Conservation (phyloP, 2,888 invertebrate genomes). For the Drosophila kuntzei region DNA sequence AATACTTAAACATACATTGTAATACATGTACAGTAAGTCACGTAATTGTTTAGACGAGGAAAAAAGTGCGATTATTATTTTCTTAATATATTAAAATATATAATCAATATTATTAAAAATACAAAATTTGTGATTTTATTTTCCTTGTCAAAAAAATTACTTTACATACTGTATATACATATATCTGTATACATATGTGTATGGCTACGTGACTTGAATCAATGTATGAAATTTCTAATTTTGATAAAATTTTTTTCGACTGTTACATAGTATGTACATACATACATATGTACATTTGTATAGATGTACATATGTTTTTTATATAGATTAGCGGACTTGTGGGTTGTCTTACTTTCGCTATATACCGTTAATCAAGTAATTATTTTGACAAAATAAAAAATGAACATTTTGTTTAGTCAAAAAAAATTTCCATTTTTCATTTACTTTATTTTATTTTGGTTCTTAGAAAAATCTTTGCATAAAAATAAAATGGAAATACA, state of each 20-base stretch:
- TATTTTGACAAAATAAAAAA: too few species aligned
- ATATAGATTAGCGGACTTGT: constrained; percentile 12
- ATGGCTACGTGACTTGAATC: constrained; percentile 44
- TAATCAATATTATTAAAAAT: too few species aligned
- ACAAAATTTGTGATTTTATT: too few species aligned
- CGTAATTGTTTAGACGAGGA: neutral
- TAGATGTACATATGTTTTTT: neutral
- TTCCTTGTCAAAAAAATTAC: too few species aligned
- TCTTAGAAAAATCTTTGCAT: too few species aligned
- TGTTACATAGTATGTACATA: constrained; percentile 4
- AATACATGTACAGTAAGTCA: neutral
- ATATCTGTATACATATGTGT: constrained; percentile 1
- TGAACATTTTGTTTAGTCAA: too few species aligned
- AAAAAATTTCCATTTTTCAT: neutral
- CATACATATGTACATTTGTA: constrained; percentile 8
- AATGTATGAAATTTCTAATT: constrained; percentile 41
- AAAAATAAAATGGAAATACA: too few species aligned
- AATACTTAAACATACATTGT: neutral
- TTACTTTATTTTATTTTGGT: too few species aligned
- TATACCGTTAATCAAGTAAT: too few species aligned
- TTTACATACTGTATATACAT: too few species aligned
- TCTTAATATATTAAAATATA: too few species aligned
- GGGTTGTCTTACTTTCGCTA: neutral
- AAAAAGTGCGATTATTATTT: too few species aligned
- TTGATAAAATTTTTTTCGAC: constrained; percentile 42